phyloP scores from a whole-genome alignment of 2,797 vertebrate species.

The Miichthys miiuy region DNA sequence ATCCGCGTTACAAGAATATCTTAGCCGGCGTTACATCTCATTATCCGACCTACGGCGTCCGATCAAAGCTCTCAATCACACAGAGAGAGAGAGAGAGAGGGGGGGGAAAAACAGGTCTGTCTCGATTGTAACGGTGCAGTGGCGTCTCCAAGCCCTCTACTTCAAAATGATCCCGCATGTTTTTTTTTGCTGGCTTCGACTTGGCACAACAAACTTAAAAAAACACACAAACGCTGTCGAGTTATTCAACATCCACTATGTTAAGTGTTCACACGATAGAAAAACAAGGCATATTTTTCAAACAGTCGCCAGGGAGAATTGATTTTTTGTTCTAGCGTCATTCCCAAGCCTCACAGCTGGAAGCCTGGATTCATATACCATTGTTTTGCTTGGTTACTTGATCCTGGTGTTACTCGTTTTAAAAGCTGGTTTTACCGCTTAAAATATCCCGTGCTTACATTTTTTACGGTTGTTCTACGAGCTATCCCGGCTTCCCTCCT shows the following conservation, averaged over 20 bases:
- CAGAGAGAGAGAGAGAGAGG: background rate
- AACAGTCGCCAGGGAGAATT: constrained; percentile 46
- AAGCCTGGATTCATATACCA: constrained; percentile 87
- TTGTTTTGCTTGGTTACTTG: constrained; percentile 88
- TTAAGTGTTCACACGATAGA: background rate
- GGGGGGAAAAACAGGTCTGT: constrained; percentile 65
- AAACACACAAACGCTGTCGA: constrained; percentile 42
- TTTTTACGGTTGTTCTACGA: constrained; percentile 24
- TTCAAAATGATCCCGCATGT: constrained; percentile 78
- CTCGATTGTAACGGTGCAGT: constrained; percentile 81
- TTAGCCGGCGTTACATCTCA: constrained; percentile 34
- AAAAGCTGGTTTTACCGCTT: constrained; percentile 65
- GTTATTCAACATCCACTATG: constrained; percentile 9
- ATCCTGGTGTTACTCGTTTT: constrained; percentile 72
- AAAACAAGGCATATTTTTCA: constrained; percentile 33
- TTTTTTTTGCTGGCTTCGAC: constrained; percentile 78
- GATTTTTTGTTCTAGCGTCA: constrained; percentile 82
- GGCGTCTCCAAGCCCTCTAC: constrained; percentile 70
- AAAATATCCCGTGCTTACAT: constrained; percentile 6
- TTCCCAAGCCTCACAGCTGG: constrained; percentile 88
- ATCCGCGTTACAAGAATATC: background rate
- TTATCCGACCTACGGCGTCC: constrained; percentile 51
- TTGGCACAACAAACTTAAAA: constrained; percentile 72
- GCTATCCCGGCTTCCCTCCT: constrained; percentile 35
- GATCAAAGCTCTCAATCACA: constrained; percentile 73